These are phyloP conservation scores for Lissocephala sabroskyi DNA, from an alignment of 2,888 invertebrate genomes.

Conservation along the genomic window DNA sequence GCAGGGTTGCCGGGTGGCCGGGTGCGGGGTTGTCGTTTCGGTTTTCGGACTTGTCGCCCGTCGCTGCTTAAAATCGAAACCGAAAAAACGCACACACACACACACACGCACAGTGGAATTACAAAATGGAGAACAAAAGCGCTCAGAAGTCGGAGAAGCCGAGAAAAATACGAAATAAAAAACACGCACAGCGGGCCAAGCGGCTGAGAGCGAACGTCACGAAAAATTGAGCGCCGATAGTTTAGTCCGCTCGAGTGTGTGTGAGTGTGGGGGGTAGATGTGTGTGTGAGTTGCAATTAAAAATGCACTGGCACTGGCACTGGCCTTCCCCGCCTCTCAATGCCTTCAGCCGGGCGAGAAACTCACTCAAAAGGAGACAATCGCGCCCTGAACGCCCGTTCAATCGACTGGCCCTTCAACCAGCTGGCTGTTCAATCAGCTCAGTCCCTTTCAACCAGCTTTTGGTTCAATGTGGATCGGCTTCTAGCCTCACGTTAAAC, in stretches of 20 bases:
- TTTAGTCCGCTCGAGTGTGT: not conserved
- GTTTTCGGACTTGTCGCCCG: not conserved
- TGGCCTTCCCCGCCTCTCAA: slow-evolving; percentile 32
- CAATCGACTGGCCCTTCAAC: no score
- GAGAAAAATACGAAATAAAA: slow-evolving; percentile 9
- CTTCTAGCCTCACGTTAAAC: no score
- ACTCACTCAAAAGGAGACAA: not conserved
- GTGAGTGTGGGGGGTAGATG: not conserved
- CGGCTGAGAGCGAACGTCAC: slow-evolving; percentile 19
- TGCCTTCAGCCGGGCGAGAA: no score
- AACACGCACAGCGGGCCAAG: slow-evolving; percentile 7
- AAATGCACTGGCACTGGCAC: slow-evolving; percentile 45
- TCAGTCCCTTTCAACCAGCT: no score
- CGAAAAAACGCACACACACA: slow-evolving; percentile 22
- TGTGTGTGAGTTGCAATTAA: slow-evolving; percentile 47
- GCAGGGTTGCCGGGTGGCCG: not conserved
- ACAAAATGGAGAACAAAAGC: slow-evolving; percentile 57
- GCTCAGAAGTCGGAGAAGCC: slow-evolving; percentile 13
- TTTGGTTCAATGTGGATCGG: no score
- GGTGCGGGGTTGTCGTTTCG: not conserved
- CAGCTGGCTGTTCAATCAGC: no score
- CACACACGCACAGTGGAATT: slow-evolving; percentile 9
- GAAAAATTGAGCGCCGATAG: slow-evolving; percentile 19
- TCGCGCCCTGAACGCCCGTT: no score
- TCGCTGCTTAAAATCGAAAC: slow-evolving; percentile 27